phyloP scores from a whole-genome alignment of 2,113 vertebrate species.

The Actenoides lindsayi region DNA sequence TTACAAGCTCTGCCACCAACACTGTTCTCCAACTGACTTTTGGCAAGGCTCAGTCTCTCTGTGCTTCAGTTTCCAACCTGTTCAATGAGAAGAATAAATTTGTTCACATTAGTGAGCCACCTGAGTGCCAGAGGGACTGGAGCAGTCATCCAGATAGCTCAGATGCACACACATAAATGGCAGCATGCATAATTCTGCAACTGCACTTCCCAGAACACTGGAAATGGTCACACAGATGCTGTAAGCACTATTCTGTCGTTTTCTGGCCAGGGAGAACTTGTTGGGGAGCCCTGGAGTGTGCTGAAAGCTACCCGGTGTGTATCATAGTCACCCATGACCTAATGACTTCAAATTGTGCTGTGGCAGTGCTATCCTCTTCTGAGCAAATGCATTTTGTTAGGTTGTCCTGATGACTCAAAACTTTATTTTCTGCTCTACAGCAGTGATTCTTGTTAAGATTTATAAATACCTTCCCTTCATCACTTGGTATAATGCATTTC shows the following conservation, averaged over 20 bases:
- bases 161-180: neutral
- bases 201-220: fast-evolving
- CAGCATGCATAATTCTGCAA: neutral
- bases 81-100: neutral
- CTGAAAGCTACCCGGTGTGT: neutral
- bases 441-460: neutral
- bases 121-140: neutral
- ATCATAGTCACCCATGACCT: neutral
- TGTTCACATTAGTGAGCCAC: fast-evolving
- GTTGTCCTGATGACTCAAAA: neutral
- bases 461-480: neutral
- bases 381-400: neutral
- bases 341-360: neutral
- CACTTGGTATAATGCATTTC: neutral
- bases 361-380: neutral
- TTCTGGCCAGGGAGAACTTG: neutral
- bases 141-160: neutral
- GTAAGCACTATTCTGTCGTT: neutral
- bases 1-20: neutral
- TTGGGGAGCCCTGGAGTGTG: neutral
- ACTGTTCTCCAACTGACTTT: neutral
- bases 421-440: neutral
- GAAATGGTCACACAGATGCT: neutral
- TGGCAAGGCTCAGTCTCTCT: neutral
- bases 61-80: neutral